Evolutionary conservation across 2,113 vertebrate species (phyloP), one percentile per base, ranked within the genome.

Genomic region (Lanius collurio): DNA sequence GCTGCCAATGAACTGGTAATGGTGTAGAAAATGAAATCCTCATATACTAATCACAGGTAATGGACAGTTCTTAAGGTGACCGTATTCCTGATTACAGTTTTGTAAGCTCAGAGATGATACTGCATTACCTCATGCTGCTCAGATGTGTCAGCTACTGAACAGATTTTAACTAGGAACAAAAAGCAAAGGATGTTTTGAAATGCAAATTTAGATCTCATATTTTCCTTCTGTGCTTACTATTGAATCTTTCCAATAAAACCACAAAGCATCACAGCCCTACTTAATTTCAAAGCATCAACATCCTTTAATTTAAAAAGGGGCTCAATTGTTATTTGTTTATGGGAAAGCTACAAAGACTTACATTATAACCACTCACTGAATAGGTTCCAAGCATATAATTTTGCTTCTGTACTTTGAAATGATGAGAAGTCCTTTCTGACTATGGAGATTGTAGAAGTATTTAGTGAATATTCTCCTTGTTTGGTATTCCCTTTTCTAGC

Each of bases 241-340:
- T 96, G 93, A 95, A 92, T 83, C 81, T 84, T 94, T 90, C 37
- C 8, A 84, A 76, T 73, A 87, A 96, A 96, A 49, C 35, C 56
- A 81, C 15, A 94, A 90, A 92, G 49, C 49, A 52, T 41, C 74
- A 44, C 17, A 74, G 24, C 53, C 60, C 42, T 70, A 17, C 11
- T 93, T 96, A 87, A 91, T 96, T 97, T 95, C 37, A 76, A 68
- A 62, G 30, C 46, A 91, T 44, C 17, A 57, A 55, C 76, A 21
- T 80, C 62, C 37, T 89, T 89, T 64, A 67, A 80, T 81, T 86
- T 96, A 74, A 77, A 96, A 93, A 42, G 4, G 14, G 35, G 11
- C 16, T 96, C 76, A 50, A 35, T 35, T 82, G 57, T 82, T 91
- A 91, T 71, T 91, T 95, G 77, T 92, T 97, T 94, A 70, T 77